These are phyloP conservation scores for Desmodus rotundus DNA, from an alignment of 2,113 vertebrate genomes.

Conservation along the genomic window DNA sequence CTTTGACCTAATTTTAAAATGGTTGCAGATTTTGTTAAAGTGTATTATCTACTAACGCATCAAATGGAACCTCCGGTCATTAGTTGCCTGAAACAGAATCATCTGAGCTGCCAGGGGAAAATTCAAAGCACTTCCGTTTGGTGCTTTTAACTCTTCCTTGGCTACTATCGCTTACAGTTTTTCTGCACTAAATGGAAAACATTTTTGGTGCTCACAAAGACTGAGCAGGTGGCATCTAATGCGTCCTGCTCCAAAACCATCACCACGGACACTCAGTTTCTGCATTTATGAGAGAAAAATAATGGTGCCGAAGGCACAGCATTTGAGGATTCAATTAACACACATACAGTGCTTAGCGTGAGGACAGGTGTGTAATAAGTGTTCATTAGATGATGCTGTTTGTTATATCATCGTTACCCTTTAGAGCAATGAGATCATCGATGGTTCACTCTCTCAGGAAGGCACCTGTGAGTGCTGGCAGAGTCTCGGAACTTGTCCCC, in stretches of 20 bases:
- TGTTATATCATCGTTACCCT: background rate
- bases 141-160: slow-evolving; percentile 28
- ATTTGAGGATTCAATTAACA: background rate
- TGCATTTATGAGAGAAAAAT: background rate
- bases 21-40: slow-evolving; percentile 25
- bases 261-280: background rate
- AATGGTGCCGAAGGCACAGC: background rate
- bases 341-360: background rate
- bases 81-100: slow-evolving; percentile 20
- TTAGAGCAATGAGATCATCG: background rate
- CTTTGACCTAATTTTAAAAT: slow-evolving; percentile 63
- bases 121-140: background rate
- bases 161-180: background rate
- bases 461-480: background rate
- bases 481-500: background rate
- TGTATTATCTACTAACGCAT: slow-evolving; percentile 20
- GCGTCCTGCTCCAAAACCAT: background rate
- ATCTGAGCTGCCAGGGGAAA: background rate
- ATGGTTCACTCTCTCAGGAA: background rate
- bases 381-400: background rate
- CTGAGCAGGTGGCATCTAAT: background rate
- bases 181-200: background rate
- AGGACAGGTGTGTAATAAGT: background rate
- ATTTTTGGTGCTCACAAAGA: background rate
- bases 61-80: slow-evolving; percentile 20